These are phyloP conservation scores for Strix aluco DNA, from an alignment of 2,113 vertebrate genomes.

Conservation along the genomic window DNA sequence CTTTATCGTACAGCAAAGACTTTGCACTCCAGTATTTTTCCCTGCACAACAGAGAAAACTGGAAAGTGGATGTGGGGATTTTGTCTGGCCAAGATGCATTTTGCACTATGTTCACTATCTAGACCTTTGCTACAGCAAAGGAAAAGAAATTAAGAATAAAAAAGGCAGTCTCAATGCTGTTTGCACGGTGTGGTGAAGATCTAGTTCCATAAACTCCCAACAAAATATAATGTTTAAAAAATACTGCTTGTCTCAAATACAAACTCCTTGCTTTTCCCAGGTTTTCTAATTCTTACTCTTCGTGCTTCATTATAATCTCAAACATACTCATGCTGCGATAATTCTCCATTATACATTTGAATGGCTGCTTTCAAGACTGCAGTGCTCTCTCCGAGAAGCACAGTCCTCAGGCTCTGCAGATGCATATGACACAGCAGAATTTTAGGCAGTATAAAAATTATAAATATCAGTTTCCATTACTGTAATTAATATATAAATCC, in stretches of 20 bases:
- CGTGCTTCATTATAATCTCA: background rate
- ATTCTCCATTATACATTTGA: slow-evolving; percentile 5
- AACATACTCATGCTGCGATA: background rate
- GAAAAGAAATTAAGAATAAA: slow-evolving; percentile 30
- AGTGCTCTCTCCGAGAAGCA: background rate
- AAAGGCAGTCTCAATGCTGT: background rate
- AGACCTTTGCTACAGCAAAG: slow-evolving; percentile 9
- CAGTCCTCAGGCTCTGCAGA: slow-evolving; percentile 46
- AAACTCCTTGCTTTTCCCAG: background rate
- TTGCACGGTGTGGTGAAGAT: background rate
- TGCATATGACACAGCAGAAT: slow-evolving; percentile 62
- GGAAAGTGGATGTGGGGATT: slow-evolving; percentile 15
- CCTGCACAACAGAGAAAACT: background rate
- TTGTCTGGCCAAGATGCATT: slow-evolving; percentile 13
- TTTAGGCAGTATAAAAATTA: slow-evolving; percentile 52
- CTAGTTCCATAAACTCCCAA: background rate
- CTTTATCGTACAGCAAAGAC: background rate
- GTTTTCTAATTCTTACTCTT: background rate
- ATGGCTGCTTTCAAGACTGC: slow-evolving; percentile 54
- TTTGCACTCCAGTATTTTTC: background rate
- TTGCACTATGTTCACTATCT: background rate
- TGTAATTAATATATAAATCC: slow-evolving; percentile 66
- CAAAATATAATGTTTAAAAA: background rate
- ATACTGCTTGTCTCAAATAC: background rate
- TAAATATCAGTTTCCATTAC: slow-evolving; percentile 68